phyloP scores from a whole-genome alignment of 2,888 invertebrate species.

The Tetranychus piercei region DNA sequence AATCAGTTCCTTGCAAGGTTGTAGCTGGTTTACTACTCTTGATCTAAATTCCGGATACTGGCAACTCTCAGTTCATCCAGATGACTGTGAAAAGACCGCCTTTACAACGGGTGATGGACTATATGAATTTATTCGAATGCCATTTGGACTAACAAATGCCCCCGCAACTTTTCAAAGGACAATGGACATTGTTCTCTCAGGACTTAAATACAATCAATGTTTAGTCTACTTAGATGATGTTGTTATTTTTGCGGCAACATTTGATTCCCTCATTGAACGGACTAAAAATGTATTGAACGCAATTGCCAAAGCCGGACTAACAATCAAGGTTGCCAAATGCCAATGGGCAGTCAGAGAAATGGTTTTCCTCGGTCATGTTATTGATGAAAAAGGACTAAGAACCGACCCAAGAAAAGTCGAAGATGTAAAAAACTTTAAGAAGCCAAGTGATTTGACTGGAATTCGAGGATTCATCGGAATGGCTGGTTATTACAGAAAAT shows the following conservation, averaged over 20 bases:
- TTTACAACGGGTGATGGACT: constrained; percentile 13
- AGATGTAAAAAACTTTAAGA: constrained; percentile 14
- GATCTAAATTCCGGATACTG: constrained; percentile 15
- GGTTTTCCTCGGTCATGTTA: constrained; percentile 12
- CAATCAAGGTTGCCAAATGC: constrained; percentile 13
- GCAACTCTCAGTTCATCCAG: constrained; percentile 6
- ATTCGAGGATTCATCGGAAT: constrained; percentile 2
- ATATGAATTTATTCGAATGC: constrained; percentile 6
- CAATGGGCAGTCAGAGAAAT: neutral
- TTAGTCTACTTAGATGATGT: constrained; percentile 18
- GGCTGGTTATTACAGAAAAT: constrained; percentile 10
- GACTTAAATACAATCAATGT: neutral
- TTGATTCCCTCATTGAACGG: constrained; percentile 2
- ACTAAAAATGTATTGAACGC: neutral
- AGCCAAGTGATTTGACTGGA: constrained; percentile 12
- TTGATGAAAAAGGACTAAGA: constrained; percentile 2
- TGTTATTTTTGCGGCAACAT: constrained; percentile 1
- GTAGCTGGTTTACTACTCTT: neutral
- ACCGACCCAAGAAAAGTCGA: constrained; percentile 14
- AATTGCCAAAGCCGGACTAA: neutral
- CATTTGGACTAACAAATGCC: constrained; percentile 17
- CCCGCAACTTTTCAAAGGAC: constrained; percentile 11
- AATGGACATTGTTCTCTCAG: constrained; percentile 10
- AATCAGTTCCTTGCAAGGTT: neutral
- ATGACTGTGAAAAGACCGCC: constrained; percentile 3